Conservation (phyloP, 2,113 vertebrate species). For the Tursiops truncatus region DNA sequence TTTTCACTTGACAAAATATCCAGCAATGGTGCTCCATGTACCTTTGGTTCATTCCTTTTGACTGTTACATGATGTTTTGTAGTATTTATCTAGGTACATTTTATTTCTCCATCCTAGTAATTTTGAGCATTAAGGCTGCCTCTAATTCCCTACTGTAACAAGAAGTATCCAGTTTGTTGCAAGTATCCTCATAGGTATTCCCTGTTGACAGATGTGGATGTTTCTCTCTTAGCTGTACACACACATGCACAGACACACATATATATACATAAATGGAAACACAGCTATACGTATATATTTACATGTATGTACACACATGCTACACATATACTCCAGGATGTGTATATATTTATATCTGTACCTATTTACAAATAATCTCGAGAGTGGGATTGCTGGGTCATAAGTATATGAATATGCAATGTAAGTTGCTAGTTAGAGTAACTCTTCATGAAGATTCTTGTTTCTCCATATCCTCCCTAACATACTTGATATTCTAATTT, state of each 20-base stretch:
- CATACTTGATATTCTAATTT: background rate
- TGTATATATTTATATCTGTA: background rate
- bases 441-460: background rate
- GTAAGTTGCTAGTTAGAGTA: background rate
- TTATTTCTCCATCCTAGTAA: background rate
- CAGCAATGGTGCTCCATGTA: background rate
- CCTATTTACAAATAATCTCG: background rate
- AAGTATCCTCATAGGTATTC: background rate
- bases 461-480: background rate
- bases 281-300: background rate
- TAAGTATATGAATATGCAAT: background rate
- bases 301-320: background rate
- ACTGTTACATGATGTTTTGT: background rate
- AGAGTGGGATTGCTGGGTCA: background rate
- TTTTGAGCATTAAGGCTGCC: background rate
- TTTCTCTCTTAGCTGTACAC: background rate
- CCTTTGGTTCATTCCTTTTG: background rate
- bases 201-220: background rate
- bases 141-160: background rate
- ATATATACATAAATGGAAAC: background rate
- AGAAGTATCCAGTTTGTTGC: background rate
- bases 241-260: background rate
- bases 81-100: background rate
- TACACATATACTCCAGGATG: background rate
- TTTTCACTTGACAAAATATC: background rate